These are phyloP conservation scores for Stomatorhinus walkeri DNA, from an alignment of 2,797 vertebrate species.

Conservation along the genomic window DNA sequence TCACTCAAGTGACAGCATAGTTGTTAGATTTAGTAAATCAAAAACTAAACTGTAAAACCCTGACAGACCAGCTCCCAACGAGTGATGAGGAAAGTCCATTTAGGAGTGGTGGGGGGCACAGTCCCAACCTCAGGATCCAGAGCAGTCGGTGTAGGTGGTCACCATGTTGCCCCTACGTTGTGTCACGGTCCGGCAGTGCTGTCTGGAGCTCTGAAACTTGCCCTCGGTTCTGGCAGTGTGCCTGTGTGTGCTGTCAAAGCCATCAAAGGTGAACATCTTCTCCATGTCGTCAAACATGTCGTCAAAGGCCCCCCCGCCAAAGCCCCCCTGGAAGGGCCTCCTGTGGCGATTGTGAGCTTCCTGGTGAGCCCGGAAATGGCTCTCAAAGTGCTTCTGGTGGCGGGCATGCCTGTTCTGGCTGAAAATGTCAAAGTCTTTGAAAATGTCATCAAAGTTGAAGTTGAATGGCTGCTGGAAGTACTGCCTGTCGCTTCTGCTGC, in stretches of 20 bases:
- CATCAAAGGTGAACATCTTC: slow-evolving; percentile 86
- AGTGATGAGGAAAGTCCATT: background rate
- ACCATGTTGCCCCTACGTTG: slow-evolving; percentile 95
- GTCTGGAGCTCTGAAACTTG: slow-evolving; percentile 76
- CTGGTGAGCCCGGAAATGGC: slow-evolving; percentile 72
- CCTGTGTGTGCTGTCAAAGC: slow-evolving; percentile 24
- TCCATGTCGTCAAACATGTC: slow-evolving; percentile 86
- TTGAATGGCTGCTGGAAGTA: slow-evolving; percentile 77
- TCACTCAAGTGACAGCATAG: slow-evolving; percentile 35
- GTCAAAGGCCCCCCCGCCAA: slow-evolving; percentile 66
- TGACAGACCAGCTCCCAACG: background rate
- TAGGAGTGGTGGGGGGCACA: slow-evolving; percentile 25
- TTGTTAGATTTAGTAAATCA: slow-evolving; percentile 30
- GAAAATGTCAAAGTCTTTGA: slow-evolving; percentile 81
- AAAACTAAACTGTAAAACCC: slow-evolving; percentile 24
- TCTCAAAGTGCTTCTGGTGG: slow-evolving; percentile 81
- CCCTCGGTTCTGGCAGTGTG: slow-evolving; percentile 67
- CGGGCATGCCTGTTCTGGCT: slow-evolving; percentile 69
- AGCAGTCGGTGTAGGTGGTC: slow-evolving; percentile 93
- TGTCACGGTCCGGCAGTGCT: slow-evolving; percentile 90
- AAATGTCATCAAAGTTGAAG: slow-evolving; percentile 87
- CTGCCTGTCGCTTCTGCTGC: slow-evolving; percentile 45
- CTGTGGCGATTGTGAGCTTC: slow-evolving; percentile 69
- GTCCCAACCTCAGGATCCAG: slow-evolving; percentile 50
- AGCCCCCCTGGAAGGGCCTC: slow-evolving; percentile 53